Evolutionary conservation across 2,888 invertebrate genomes (phyloP).

Genomic region (Parascotia fuliginaria): DNA sequence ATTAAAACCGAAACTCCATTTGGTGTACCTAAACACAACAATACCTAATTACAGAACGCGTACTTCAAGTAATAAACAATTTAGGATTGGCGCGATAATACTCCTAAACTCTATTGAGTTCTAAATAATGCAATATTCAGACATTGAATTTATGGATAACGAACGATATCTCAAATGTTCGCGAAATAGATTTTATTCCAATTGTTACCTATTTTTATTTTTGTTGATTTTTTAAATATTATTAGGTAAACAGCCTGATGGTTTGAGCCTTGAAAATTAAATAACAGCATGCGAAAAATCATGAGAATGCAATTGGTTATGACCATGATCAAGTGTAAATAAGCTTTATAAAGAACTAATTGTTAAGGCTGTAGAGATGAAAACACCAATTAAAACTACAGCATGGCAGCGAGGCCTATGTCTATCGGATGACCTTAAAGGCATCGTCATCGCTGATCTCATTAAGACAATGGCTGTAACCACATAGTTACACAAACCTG

Average conservation of each 20-base stretch:
- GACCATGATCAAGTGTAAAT: conserved; percentile 13
- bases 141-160: background rate
- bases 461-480: conserved; percentile 51
- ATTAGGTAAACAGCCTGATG: no score
- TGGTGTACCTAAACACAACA: background rate
- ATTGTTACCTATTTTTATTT: no score
- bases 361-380: conserved; percentile 19
- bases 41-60: no score
- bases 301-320: background rate
- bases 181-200: background rate
- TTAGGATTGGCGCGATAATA: no score
- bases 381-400: conserved; percentile 26
- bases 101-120: background rate
- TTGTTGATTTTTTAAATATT: no score
- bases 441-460: conserved; percentile 69
- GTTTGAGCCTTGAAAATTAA: background rate
- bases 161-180: background rate
- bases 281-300: background rate
- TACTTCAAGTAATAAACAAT: no score
- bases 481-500: conserved; percentile 23
- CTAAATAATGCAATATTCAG: background rate
- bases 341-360: conserved; percentile 10
- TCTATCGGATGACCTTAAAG: conserved; percentile 55
- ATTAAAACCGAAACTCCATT: background rate
- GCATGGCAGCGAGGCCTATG: conserved; percentile 29